These are phyloP conservation scores for Sycophila sp. DNA, from an alignment of 1,140 invertebrate species.

Conservation along the genomic window DNA sequence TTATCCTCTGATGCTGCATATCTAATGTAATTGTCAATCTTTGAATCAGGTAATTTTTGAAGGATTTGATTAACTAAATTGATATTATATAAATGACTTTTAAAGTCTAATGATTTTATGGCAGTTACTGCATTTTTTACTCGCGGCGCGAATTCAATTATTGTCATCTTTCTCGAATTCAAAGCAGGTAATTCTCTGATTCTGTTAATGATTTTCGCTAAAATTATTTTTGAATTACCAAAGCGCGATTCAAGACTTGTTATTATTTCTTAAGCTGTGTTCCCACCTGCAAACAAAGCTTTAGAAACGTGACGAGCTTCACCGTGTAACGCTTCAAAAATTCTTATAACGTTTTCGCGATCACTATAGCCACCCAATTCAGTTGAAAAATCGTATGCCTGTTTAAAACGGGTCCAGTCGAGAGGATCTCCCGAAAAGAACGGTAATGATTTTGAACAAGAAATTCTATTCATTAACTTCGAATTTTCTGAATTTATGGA, in stretches of 20 bases:
- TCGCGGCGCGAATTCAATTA: too few relatives aligned
- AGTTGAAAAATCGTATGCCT: background rate
- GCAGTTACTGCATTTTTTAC: too few relatives aligned
- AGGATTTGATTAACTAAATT: background rate
- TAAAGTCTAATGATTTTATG: background rate
- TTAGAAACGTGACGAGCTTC: background rate
- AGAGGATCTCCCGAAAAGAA: background rate
- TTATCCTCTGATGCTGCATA: background rate
- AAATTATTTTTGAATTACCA: background rate
- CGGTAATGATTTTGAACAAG: background rate
- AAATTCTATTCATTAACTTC: background rate
- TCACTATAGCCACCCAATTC: background rate
- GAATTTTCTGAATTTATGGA: too few relatives aligned
- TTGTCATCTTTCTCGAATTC: background rate
- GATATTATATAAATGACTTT: background rate
- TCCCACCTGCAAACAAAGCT: background rate
- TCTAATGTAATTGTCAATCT: background rate
- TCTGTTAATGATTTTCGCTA: background rate
- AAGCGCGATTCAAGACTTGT: background rate
- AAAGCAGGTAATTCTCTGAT: slow-evolving; percentile 2
- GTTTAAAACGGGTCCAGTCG: slow-evolving; percentile 7
- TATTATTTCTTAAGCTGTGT: background rate
- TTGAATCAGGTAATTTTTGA: background rate
- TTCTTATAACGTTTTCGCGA: background rate
- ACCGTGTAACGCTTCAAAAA: background rate